Conservation (phyloP, 2,888 invertebrate species). For the Cheilosia pagana region DNA sequence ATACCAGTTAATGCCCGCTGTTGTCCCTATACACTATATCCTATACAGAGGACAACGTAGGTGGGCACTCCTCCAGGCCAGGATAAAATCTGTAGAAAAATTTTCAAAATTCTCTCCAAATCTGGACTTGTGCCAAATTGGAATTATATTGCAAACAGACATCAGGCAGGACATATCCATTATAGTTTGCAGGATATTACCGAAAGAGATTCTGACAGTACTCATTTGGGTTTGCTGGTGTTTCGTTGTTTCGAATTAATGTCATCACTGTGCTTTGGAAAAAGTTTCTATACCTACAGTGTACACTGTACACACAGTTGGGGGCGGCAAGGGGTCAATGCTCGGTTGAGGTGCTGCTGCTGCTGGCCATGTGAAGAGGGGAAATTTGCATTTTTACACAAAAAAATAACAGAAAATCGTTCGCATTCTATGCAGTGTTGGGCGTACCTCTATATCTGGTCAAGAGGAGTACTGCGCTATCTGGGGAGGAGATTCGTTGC, state of each 20-base stretch:
- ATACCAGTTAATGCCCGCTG: conserved; percentile 50
- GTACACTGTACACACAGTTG: too few relatives aligned
- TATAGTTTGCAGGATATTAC: conserved; percentile 61
- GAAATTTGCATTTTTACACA: conserved; percentile 65
- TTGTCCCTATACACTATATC: conserved; percentile 40
- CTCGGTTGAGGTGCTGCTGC: conserved; percentile 4
- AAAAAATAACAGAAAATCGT: conserved; percentile 37
- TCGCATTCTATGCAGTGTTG: conserved; percentile 28
- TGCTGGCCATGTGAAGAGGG: conserved; percentile 10
- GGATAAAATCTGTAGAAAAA: conserved; percentile 51
- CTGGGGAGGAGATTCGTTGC: conserved; percentile 50
- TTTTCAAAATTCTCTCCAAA: conserved; percentile 49
- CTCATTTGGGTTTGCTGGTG: conserved; percentile 61
- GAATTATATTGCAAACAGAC: conserved; percentile 74
- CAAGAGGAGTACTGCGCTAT: conserved; percentile 39
- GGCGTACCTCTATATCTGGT: conserved; percentile 15
- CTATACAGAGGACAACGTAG: neutral
- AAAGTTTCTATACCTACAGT: conserved; percentile 19
- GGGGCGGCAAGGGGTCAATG: conserved; percentile 41
- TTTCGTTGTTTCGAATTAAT: conserved; percentile 74
- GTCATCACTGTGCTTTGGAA: conserved; percentile 61
- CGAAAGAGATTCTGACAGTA: conserved; percentile 61
- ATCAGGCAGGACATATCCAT: conserved; percentile 71
- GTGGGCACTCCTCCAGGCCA: conserved; percentile 11
- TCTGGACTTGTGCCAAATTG: conserved; percentile 74